Percentiles rank a stretch among this genome's conserved stretches.
These are phyloP conservation scores for Dallia pectoralis DNA, from an alignment of 2,797 vertebrate genomes.

Conservation along the genomic window DNA sequence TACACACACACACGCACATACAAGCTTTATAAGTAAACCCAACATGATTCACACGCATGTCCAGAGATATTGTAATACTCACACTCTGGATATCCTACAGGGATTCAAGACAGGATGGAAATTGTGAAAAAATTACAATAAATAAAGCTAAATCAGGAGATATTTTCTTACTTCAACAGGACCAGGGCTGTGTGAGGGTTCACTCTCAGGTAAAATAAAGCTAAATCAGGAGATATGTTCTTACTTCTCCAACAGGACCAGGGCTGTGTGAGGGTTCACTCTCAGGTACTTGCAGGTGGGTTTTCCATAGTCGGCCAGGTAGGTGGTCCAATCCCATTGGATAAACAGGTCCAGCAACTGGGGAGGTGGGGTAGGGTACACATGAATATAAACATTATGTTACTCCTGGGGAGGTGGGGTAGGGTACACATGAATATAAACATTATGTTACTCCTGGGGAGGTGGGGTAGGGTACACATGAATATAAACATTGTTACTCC, in stretches of 20 bases:
- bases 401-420: no score
- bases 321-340: conserved; percentile 96
- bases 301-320: conserved; percentile 92
- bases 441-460: no score
- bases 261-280: conserved; percentile 89
- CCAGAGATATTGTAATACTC: not conserved
- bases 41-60: not conserved
- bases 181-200: conserved; percentile 88
- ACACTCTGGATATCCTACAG: not conserved
- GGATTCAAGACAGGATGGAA: not conserved
- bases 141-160: not conserved
- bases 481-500: no score
- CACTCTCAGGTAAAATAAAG: conserved; percentile 66
- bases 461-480: no score
- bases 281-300: conserved; percentile 91
- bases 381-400: no score
- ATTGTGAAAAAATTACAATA: no score
- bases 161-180: conserved; percentile 65
- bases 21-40: no score
- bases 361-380: conserved; percentile 14
- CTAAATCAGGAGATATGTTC: not conserved
- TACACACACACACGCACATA: not conserved
- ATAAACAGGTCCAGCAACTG: conserved; percentile 94
- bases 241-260: conserved; percentile 81
- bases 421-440: no score